Evolutionary conservation across 2,113 vertebrate genomes (phyloP), one percentile per base, ranked within the genome.

Genomic region (Aleadryas rufinucha): DNA sequence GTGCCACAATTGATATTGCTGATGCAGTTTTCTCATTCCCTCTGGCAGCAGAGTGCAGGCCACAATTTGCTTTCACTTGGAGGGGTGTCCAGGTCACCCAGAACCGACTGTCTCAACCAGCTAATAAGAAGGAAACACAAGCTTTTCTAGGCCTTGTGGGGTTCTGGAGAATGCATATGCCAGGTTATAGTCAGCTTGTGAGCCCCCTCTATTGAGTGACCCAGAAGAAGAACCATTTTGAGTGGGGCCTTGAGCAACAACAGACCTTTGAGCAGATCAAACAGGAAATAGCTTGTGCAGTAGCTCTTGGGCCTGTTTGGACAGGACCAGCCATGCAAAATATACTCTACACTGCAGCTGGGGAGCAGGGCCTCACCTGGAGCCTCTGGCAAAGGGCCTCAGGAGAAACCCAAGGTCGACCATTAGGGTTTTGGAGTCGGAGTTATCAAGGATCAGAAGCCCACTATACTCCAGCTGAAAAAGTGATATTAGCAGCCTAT

Each of bases 381-480:
- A 47, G 6, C 59, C 19, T 85, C 30, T 49, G 50, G 42, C 23
- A 49, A 24, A 65, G 30, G 35, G 30, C 16, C 35, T 49, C 60
- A 16, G 83, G 16, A 65, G 30, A 49, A 85, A 75, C 23, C 16
- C 1, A 1, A 47, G 30, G 30, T 9, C 0, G 1, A 10, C 35
- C 50, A 21, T 57, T 13, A 57, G 30, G 42, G 9, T n/a, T 75
- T 75, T 56, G 50, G 42, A 75, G 41, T n/a, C 0, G 0, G 50
- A n/a, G 19, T 65, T 65, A 41, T 13, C 0, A 0, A 66, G 44
- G 42, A 66, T 42, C 42, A 85, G 60, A 75, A 65, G 35, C 52
- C 12, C 7, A 9, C 31, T 31, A 11, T 41, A 11, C 13, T 75
- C 52, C 42, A 57, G 44, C 24, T 56, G 60, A 35, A 85, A 57